Evolutionary conservation across 2,888 invertebrate species (phyloP).

Genomic region (Polyommatus iphigenia): DNA sequence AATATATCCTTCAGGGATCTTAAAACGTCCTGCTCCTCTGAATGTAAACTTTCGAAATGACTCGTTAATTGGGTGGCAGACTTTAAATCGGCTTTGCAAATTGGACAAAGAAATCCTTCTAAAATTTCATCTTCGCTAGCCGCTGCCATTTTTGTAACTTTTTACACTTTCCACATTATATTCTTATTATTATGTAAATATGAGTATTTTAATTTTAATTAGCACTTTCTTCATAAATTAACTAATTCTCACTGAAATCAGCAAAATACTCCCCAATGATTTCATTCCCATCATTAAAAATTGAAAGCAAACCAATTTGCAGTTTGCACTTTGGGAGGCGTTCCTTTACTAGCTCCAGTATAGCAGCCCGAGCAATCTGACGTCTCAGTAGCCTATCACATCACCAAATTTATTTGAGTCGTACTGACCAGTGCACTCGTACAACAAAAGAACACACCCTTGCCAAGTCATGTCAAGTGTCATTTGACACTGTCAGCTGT

Average conservation of each 20-base stretch:
- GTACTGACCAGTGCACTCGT: background rate
- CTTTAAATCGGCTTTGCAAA: slow-evolving; percentile 94
- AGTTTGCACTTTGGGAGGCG: background rate
- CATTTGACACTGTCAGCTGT: background rate
- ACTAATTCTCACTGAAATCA: slow-evolving; percentile 17
- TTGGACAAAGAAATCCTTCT: slow-evolving; percentile 97
- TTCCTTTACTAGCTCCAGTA: background rate
- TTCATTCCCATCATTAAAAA: background rate
- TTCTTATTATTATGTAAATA: slow-evolving; percentile 42
- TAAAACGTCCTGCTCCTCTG: slow-evolving; percentile 91
- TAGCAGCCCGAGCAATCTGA: background rate
- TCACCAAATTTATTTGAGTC: background rate
- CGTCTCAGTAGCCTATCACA: background rate
- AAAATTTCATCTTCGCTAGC: slow-evolving; percentile 82
- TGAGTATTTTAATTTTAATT: slow-evolving; percentile 39
- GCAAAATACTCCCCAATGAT: slow-evolving; percentile 37
- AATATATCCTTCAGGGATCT: slow-evolving; percentile 90
- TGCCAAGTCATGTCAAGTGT: background rate
- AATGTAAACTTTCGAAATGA: slow-evolving; percentile 94
- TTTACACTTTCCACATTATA: slow-evolving; percentile 36
- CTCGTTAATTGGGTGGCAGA: slow-evolving; percentile 89
- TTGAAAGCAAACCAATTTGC: background rate
- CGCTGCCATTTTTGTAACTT: slow-evolving; percentile 57
- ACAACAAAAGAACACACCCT: background rate
- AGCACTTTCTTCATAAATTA: slow-evolving; percentile 21